These are phyloP conservation scores for Platanista minor DNA, from an alignment of 2,113 vertebrate genomes.

Conservation along the genomic window DNA sequence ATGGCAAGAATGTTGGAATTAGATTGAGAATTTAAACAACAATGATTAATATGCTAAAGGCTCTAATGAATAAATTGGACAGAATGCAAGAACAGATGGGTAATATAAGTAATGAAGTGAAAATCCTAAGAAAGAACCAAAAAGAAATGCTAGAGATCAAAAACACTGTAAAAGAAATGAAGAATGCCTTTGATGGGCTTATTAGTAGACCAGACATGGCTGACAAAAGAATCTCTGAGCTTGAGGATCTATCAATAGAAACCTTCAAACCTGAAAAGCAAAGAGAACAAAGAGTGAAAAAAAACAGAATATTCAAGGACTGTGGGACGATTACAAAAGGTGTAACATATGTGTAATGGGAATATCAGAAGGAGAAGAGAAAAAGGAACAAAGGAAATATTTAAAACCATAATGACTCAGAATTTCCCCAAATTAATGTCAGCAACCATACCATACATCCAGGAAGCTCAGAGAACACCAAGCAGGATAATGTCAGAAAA, in stretches of 20 bases:
- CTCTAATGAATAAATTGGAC: background rate
- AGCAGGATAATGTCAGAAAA: background rate
- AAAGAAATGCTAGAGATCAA: background rate
- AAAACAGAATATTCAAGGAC: background rate
- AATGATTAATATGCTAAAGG: background rate
- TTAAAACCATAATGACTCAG: background rate
- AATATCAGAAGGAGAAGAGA: background rate
- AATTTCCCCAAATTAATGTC: background rate
- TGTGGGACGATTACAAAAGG: background rate
- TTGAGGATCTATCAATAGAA: background rate
- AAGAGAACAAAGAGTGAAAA: background rate
- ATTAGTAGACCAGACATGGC: background rate
- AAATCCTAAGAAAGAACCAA: background rate
- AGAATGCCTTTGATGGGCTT: background rate
- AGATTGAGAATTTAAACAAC: background rate
- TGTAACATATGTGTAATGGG: background rate
- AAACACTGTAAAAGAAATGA: background rate
- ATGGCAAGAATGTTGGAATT: background rate
- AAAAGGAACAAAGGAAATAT: background rate
- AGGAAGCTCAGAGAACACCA: background rate
- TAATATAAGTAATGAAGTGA: background rate
- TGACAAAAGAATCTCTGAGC: background rate
- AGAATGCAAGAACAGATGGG: background rate
- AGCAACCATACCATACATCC: background rate
- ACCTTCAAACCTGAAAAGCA: background rate